Conservation (phyloP, 2,797 vertebrate species). For the Fistularia commersonii region DNA sequence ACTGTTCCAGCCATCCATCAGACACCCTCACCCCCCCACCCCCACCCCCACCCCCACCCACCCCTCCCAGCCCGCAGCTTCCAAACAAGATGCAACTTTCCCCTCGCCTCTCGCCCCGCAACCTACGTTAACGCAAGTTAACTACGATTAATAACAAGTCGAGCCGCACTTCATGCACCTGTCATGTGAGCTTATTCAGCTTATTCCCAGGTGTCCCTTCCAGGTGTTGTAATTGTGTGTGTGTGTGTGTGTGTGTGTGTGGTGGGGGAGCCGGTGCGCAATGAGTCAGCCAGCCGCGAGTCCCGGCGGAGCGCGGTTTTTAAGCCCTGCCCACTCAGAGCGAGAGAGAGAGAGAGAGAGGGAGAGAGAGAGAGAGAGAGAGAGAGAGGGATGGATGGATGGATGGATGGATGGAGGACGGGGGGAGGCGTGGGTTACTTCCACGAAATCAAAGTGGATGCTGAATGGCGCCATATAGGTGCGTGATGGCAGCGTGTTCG, state of each 20-base stretch:
- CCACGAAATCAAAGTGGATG: slow-evolving; percentile 39
- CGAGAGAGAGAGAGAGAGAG: slow-evolving; percentile 17
- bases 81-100: slow-evolving; percentile 42
- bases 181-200: too few relatives aligned
- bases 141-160: too few relatives aligned
- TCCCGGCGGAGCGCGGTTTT: slow-evolving; percentile 8
- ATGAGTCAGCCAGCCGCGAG: slow-evolving; percentile 46
- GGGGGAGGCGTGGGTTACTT: slow-evolving; percentile 37
- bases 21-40: slow-evolving; percentile 10
- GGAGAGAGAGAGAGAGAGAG: slow-evolving; percentile 13
- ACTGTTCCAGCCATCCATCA: slow-evolving; percentile 54
- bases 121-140: too few relatives aligned
- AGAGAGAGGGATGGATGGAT: neutral
- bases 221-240: too few relatives aligned
- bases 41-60: slow-evolving; percentile 10
- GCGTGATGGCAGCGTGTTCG: slow-evolving; percentile 38
- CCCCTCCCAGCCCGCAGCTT: slow-evolving; percentile 45
- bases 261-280: too few relatives aligned
- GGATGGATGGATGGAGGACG: neutral
- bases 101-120: slow-evolving; percentile 3
- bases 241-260: too few relatives aligned
- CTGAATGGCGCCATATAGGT: slow-evolving; percentile 46
- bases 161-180: too few relatives aligned
- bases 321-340: slow-evolving; percentile 51
- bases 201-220: too few relatives aligned